Evolutionary conservation across 1,140 invertebrate genomes (phyloP).

Genomic region (Zaprionus gabonicus): DNA sequence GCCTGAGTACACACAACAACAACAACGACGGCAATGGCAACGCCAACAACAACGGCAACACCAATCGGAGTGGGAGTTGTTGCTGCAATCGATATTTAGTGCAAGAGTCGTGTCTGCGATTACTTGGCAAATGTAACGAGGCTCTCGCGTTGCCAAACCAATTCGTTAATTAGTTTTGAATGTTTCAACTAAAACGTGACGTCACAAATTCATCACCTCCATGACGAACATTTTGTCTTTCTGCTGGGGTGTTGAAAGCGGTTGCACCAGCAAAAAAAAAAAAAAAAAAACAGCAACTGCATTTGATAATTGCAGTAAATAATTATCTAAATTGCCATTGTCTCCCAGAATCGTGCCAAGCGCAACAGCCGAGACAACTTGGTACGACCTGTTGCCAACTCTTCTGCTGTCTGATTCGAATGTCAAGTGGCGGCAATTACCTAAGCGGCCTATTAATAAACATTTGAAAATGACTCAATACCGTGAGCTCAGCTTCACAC

Average conservation of each 20-base stretch:
- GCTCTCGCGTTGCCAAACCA: conserved; percentile 12
- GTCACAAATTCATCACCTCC: conserved; percentile 37
- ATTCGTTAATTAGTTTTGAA: conserved; percentile 31
- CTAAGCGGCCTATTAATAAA: conserved; percentile 64
- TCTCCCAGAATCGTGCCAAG: conserved; percentile 62
- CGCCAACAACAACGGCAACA: neutral
- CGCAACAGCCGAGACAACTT: neutral
- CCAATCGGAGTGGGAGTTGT: conserved; percentile 6
- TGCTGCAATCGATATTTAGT: conserved; percentile 33
- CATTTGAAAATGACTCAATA: conserved; percentile 64
- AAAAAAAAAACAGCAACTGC: conserved; percentile 36
- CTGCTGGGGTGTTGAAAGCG: conserved; percentile 58
- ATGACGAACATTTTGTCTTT: conserved; percentile 21
- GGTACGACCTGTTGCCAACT: neutral
- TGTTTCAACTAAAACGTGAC: conserved; percentile 12
- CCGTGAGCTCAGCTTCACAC: conserved; percentile 53
- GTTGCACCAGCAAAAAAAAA: conserved; percentile 1
- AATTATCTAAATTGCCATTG: conserved; percentile 64
- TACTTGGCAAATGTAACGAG: conserved; percentile 31
- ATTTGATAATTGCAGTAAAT: conserved; percentile 67
- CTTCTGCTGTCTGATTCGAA: conserved; percentile 44
- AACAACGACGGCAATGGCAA: neutral
- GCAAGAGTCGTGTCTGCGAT: conserved; percentile 1
- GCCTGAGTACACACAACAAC: conserved; percentile 3
- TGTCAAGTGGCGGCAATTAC: conserved; percentile 64